Conservation (phyloP, 2,888 invertebrate species). For the Torymus tubicola region DNA sequence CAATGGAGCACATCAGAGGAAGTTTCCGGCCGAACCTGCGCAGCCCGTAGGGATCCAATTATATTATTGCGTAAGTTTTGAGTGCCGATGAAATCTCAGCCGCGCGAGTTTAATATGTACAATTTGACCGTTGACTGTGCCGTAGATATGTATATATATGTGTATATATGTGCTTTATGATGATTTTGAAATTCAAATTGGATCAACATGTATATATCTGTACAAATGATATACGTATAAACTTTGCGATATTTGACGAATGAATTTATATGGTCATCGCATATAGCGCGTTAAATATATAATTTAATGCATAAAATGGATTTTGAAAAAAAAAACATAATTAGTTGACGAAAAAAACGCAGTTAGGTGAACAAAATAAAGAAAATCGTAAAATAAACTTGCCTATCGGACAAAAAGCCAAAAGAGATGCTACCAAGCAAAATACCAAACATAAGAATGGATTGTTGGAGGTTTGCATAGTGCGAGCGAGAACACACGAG, state of each 20-base stretch:
- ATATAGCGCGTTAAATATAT: too few species aligned
- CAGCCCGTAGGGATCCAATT: conserved; percentile 58
- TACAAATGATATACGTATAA: too few species aligned
- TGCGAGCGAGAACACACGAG: conserved; percentile 83
- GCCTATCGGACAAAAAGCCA: conserved; percentile 88
- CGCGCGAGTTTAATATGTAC: background rate
- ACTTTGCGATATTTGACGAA: too few species aligned
- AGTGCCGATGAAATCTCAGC: conserved; percentile 12
- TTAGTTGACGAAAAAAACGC: background rate
- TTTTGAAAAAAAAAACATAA: background rate
- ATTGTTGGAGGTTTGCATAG: conserved; percentile 86
- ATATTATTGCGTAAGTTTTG: conserved; percentile 39
- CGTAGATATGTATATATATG: too few species aligned
- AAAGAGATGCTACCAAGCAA: conserved; percentile 86
- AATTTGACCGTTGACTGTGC: background rate
- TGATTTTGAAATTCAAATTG: too few species aligned
- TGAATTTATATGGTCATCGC: too few species aligned
- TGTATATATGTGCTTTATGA: too few species aligned
- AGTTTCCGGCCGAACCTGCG: conserved; percentile 86
- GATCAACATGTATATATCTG: too few species aligned
- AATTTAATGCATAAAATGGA: background rate
- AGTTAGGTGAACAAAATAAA: conserved; percentile 17
- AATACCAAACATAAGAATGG: conserved; percentile 87
- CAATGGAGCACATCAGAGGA: conserved; percentile 85
- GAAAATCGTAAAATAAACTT: conserved; percentile 64